Base-by-base conservation (phyloP, 2,113 vertebrate species). In the Speoplatyrhinus poulsoni region DNA sequence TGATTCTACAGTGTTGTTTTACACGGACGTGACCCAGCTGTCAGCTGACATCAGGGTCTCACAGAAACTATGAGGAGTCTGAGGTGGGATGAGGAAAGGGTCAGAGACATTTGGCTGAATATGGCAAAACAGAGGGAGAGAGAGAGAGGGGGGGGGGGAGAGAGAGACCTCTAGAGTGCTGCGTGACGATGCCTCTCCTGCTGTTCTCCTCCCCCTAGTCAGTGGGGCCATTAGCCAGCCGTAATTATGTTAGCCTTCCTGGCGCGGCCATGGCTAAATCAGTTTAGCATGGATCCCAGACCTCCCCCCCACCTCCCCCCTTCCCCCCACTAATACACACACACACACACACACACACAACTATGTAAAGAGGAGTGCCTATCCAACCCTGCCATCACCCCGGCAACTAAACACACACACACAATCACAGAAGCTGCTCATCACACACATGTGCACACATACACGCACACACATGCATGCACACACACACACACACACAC, bases 201-300 rank as follows among this genome's bases (percentile, higher is more conserved):
- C 80, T 52, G 70, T 19, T 4, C 12, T 46, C 70, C 56, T 16
- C 75, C 82, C 64, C 85, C 82, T 93, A 94, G 94, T 90, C 90
- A 94, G 95, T 92, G 93, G 92, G 91, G 85, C 96, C 96, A 99
- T 99, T 99, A 99, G 95, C 94, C 94, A 89, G 88, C 85, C 85
- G 84, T 98, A 98, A 99, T 95, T 94, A 90, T 93, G 96, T 99
- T 98, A 99, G 94, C 91, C 92, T 93, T 92, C 93, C 94, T 92
- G 92, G 94, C 93, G 95, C 95, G 90, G 93, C 95, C 95, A 94
- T 93, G 87, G 91, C 90, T 86, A 98, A 99, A 99, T 98, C 94
- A 94, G 92, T 96, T 99, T 98, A 98, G 96, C 93, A 99, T 98
- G 95, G 97, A 99, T 99, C 92, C 83, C 82, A 91, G 88, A 85